Evolutionary conservation across 1,140 invertebrate species (phyloP).

Genomic region (Hyphantria cunea): DNA sequence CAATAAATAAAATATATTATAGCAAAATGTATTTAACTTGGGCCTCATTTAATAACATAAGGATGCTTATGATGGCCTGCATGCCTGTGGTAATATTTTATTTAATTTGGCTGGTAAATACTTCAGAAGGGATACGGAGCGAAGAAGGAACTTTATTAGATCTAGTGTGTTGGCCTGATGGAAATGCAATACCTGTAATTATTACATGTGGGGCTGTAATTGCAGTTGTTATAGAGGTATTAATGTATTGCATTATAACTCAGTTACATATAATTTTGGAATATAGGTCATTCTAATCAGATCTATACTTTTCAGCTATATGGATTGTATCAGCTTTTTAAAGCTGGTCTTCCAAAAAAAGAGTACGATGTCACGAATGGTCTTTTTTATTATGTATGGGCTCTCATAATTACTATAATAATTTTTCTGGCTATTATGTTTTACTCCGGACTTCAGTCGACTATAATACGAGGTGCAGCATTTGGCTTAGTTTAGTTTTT

Average conservation of each 20-base stretch:
- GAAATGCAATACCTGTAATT: slow-evolving; percentile 53
- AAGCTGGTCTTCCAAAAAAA: slow-evolving; percentile 61
- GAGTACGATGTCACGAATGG: slow-evolving; percentile 64
- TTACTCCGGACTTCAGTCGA: slow-evolving; percentile 72
- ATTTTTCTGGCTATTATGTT: slow-evolving; percentile 72
- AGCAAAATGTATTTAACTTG: slow-evolving; percentile 60
- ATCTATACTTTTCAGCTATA: slow-evolving; percentile 45
- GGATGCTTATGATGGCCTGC: slow-evolving; percentile 71
- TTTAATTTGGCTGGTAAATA: slow-evolving; percentile 72
- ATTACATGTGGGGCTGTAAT: slow-evolving; percentile 46
- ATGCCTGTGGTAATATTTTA: slow-evolving; percentile 75
- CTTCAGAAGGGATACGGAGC: slow-evolving; percentile 68
- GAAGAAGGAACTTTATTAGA: slow-evolving; percentile 67
- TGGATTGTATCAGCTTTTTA: slow-evolving; percentile 69
- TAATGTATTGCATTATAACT: background rate
- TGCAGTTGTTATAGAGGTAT: slow-evolving; percentile 60
- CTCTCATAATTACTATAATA: slow-evolving; percentile 66
- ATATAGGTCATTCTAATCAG: background rate
- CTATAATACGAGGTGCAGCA: slow-evolving; percentile 66
- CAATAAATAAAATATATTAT: no score
- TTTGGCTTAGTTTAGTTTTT: slow-evolving; percentile 1
- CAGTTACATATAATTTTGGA: background rate
- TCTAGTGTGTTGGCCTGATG: slow-evolving; percentile 54
- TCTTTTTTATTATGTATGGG: slow-evolving; percentile 55
- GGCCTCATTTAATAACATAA: slow-evolving; percentile 71